Conservation (phyloP, 2,888 invertebrate genomes). For the Microctonus aethiopoides region DNA sequence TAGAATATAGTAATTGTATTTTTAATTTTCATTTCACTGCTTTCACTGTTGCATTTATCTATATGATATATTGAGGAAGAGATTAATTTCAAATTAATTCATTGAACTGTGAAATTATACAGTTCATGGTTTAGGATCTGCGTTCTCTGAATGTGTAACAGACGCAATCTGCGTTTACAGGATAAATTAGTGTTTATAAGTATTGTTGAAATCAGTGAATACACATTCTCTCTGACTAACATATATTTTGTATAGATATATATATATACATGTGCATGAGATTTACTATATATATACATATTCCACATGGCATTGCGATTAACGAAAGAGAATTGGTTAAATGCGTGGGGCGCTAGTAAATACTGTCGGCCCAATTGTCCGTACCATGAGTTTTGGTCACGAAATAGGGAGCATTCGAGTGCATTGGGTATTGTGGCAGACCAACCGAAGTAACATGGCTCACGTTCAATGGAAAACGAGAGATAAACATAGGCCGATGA, state of each 20-base stretch:
- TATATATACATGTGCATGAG: too few species aligned
- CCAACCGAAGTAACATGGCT: neutral
- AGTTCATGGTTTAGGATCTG: constrained; percentile 43
- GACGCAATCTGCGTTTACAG: constrained; percentile 24
- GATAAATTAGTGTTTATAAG: too few species aligned
- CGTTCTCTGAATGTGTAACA: too few species aligned
- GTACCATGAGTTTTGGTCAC: constrained; percentile 22
- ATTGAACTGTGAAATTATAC: constrained; percentile 55
- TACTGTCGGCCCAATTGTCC: constrained; percentile 34
- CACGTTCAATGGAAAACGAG: neutral
- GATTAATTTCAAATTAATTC: too few species aligned
- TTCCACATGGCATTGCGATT: constrained; percentile 33
- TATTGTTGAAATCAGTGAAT: too few species aligned
- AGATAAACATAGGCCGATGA: neutral
- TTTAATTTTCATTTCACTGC: too few species aligned
- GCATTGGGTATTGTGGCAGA: neutral
- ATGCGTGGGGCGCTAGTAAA: constrained; percentile 23
- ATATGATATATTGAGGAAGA: too few species aligned
- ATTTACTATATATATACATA: neutral
- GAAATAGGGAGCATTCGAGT: neutral
- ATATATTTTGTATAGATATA: too few species aligned
- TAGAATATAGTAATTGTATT: too few species aligned
- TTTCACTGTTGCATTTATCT: too few species aligned
- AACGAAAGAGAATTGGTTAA: constrained; percentile 37
- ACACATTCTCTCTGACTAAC: too few species aligned